These are phyloP conservation scores for Noctilio leporinus DNA, from an alignment of 2,113 vertebrate species.

Conservation along the genomic window DNA sequence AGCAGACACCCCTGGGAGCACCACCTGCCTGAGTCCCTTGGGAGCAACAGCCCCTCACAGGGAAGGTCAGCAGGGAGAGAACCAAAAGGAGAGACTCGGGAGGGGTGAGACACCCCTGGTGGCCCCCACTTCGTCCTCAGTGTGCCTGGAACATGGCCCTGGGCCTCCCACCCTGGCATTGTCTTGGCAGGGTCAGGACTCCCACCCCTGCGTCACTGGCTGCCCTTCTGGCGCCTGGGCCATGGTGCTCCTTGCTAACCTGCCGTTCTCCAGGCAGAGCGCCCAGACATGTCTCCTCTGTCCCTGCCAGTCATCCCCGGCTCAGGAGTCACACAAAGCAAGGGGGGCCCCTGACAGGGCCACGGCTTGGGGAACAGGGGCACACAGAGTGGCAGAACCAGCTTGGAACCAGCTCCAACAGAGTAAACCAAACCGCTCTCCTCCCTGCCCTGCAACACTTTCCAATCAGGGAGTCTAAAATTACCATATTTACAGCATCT, in stretches of 20 bases:
- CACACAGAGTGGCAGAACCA: neutral
- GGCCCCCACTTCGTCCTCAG: neutral
- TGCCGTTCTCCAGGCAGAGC: neutral
- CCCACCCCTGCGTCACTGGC: neutral
- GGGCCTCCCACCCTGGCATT: neutral
- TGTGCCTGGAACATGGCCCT: neutral
- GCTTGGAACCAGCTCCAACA: constrained; percentile 48
- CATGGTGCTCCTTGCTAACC: neutral
- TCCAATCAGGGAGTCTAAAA: constrained; percentile 83
- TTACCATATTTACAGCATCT: constrained; percentile 83
- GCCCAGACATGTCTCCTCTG: neutral
- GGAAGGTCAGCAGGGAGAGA: neutral
- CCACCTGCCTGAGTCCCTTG: neutral
- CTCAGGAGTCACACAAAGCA: neutral
- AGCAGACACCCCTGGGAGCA: neutral
- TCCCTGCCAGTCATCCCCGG: neutral
- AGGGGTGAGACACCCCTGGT: neutral
- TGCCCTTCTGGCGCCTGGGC: neutral
- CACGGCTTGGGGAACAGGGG: neutral
- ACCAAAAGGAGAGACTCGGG: neutral
- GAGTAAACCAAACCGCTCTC: constrained; percentile 69
- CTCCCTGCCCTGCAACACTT: constrained; percentile 70
- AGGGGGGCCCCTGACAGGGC: neutral
- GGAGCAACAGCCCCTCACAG: neutral
- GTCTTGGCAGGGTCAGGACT: neutral